These are phyloP conservation scores for Amiota communis DNA, from an alignment of 2,888 invertebrate genomes.

Conservation along the genomic window DNA sequence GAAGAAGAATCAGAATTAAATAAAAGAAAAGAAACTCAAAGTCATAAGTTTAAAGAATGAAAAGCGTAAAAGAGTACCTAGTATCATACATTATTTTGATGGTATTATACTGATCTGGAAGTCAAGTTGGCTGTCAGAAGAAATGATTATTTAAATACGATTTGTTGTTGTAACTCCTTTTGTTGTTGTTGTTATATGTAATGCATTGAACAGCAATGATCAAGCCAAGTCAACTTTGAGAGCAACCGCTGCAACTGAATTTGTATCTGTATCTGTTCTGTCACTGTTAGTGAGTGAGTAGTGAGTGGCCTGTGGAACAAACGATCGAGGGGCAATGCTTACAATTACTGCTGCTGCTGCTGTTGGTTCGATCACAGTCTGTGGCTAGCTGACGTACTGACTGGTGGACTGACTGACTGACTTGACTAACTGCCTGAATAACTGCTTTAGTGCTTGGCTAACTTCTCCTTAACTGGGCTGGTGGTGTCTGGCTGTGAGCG, in stretches of 20 bases:
- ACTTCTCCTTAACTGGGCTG: not conserved
- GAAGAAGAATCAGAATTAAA: conserved; percentile 1
- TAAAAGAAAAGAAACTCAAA: conserved; percentile 43
- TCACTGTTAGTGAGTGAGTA: conserved; percentile 52
- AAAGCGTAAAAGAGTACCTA: conserved; percentile 23
- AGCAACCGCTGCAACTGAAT: conserved; percentile 57
- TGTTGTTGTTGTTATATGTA: conserved; percentile 1
- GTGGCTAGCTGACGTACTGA: no score
- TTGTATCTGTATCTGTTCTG: conserved; percentile 43
- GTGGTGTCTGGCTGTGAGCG: conserved; percentile 61
- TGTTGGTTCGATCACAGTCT: no score
- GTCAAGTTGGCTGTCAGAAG: conserved; percentile 72
- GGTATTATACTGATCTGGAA: conserved; percentile 70
- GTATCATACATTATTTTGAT: conserved; percentile 16
- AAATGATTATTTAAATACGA: conserved; percentile 71
- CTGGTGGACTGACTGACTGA: no score
- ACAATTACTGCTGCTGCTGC: no score
- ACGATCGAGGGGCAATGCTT: no score
- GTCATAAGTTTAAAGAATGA: conserved; percentile 36
- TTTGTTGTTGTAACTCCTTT: conserved; percentile 48
- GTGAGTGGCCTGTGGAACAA: conserved; percentile 1
- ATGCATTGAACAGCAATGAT: conserved; percentile 43
- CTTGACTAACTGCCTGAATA: no score
- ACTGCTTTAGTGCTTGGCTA: no score
- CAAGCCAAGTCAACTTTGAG: conserved; percentile 23